Percentiles rank a stretch among this genome's conserved stretches.
These are phyloP conservation scores for Rallus crepitans DNA, from an alignment of 2,797 vertebrate species.

Conservation along the genomic window DNA sequence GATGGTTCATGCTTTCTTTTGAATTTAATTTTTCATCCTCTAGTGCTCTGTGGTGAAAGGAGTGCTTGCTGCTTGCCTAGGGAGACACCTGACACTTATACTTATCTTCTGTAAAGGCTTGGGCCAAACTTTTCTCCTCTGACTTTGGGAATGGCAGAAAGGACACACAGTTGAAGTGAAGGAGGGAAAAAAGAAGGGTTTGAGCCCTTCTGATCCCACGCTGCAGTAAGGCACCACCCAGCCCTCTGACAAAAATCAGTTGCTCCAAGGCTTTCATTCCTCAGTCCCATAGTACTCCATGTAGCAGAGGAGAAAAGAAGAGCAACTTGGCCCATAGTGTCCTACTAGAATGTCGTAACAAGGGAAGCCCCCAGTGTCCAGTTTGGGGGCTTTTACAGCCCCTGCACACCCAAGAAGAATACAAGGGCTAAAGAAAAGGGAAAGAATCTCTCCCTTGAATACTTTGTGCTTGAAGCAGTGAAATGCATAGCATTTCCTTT, in stretches of 20 bases:
- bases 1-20: conserved; percentile 63
- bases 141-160: conserved; percentile 58
- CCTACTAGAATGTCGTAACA: neutral
- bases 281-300: neutral
- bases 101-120: conserved; percentile 59
- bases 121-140: conserved; percentile 57
- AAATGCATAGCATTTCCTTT: neutral
- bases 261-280: neutral
- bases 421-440: neutral
- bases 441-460: neutral
- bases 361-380: neutral
- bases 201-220: neutral
- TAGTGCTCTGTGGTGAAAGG: conserved; percentile 48
- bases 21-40: conserved; percentile 72
- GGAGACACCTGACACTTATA: conserved; percentile 71
- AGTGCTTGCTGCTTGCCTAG: conserved; percentile 64
- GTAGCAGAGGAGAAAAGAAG: neutral
- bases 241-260: neutral
- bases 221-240: neutral
- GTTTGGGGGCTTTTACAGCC: neutral
- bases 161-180: neutral
- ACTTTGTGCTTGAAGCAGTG: neutral
- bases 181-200: neutral
- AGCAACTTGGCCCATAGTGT: neutral
- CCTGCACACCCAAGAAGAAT: neutral